Evolutionary conservation across 2,888 invertebrate species (phyloP), one percentile per base, ranked within the genome.

Genomic region (Apantesis nais): DNA sequence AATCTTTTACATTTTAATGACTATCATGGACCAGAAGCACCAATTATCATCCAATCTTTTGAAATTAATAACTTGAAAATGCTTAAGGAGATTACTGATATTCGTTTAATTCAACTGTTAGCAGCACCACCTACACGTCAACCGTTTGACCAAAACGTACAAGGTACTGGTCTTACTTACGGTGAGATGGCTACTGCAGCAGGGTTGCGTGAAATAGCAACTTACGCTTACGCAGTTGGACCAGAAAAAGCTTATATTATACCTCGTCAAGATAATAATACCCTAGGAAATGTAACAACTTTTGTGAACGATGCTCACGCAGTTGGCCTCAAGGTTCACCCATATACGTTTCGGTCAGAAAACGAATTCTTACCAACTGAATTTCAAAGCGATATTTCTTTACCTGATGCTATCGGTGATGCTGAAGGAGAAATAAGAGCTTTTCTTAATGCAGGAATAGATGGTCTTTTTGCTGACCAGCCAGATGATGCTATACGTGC

Each of bases 11-110:
- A 92, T 74, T 83, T 66, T 25, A 93, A 93, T 70, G 92, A 92
- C 9, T 95, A 94, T 74, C 65, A 72, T 8, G 89, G 90, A 14
- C 76, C 83, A 8, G 77, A 87, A 67, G 87, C 92, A 29, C 91
- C 92, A 1, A 87, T 91, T 67, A 93, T 91, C 71, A 93, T 95
- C 58, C 94, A 94, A 75, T 95, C 94, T 0, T 94, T 94, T 80
- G 94, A 95, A 86, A 89, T 94, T 2, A 90, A 76, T 41, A 95
- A 95, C 75, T 87, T 95, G 37, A 93, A 89, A 67, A 89, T 93
- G 74, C 79, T 95, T 1, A 92, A 87, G 62, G 84, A 81, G 62
- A 81, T 94, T 37, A 93, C 94, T 31, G 86, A 88, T 70, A 84
- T 95, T n/a, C 86, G 90, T 64, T 82, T 95, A 31, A 82, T 94